These are phyloP conservation scores for Didymodactylos carnosus DNA, from an alignment of 2,888 invertebrate genomes.

Conservation along the genomic window DNA sequence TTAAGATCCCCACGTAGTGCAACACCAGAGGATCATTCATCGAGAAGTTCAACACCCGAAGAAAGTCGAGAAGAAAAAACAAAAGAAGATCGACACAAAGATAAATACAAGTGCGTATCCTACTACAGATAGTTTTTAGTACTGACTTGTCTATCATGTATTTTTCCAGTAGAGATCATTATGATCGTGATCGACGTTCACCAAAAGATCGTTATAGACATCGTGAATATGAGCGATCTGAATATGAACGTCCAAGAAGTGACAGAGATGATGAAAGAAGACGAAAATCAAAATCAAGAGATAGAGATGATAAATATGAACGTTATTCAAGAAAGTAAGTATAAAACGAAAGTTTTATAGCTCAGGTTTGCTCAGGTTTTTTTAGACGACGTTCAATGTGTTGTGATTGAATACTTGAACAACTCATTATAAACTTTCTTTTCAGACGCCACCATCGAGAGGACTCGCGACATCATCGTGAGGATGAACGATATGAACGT, in stretches of 20 bases:
- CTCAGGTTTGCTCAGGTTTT: no score
- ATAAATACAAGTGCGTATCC: not conserved
- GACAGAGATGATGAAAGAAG: no score
- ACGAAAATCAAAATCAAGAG: not conserved
- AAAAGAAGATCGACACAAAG: not conserved
- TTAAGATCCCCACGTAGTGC: not conserved
- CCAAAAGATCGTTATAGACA: not conserved
- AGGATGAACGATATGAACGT: not conserved
- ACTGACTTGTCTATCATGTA: not conserved
- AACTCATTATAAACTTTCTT: not conserved
- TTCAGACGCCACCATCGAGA: not conserved
- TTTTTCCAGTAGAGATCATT: not conserved
- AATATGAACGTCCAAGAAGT: not conserved
- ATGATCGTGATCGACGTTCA: not conserved
- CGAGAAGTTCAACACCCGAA: not conserved
- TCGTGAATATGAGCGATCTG: not conserved
- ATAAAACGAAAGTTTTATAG: no score
- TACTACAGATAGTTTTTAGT: no score
- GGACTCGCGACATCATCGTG: not conserved
- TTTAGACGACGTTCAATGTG: no score
- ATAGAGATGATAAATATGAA: not conserved
- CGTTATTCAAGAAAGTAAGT: not conserved
- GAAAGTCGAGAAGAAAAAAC: not conserved
- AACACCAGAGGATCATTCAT: not conserved
- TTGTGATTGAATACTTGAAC: not conserved